These are phyloP conservation scores for Gambelia wislizenii DNA, from an alignment of 2,797 vertebrate species.

Conservation along the genomic window DNA sequence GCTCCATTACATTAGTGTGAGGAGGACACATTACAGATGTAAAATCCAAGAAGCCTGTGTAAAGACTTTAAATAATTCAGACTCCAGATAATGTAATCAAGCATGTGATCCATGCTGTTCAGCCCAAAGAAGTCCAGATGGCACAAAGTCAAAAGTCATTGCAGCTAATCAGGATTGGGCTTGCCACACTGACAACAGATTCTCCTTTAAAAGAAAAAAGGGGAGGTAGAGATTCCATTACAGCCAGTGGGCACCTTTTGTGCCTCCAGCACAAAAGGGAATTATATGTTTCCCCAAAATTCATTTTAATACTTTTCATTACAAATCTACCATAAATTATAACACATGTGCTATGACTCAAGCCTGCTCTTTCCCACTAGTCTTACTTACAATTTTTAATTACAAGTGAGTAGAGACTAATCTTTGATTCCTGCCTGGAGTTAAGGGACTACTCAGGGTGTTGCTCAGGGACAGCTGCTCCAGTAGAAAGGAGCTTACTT, in stretches of 20 bases:
- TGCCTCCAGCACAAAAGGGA: neutral
- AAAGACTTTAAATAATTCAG: constrained; percentile 61
- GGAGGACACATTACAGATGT: constrained; percentile 39
- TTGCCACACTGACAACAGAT: neutral
- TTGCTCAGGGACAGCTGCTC: too few species aligned
- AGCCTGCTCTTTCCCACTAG: neutral
- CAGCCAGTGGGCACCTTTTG: neutral
- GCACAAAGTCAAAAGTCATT: neutral
- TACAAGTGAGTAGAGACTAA: neutral
- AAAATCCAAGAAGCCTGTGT: constrained; percentile 34
- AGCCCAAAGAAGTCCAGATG: constrained; percentile 19
- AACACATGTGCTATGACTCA: neutral
- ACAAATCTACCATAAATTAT: constrained; percentile 7
- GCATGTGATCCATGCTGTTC: constrained; percentile 39
- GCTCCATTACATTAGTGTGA: neutral
- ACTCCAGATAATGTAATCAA: constrained; percentile 30
- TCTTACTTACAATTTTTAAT: neutral
- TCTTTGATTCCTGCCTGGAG: constrained; percentile 17
- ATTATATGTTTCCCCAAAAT: neutral
- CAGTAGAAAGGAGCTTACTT: too few species aligned
- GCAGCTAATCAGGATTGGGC: constrained; percentile 11
- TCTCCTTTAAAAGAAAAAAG: constrained; percentile 11
- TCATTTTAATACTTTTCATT: constrained; percentile 5
- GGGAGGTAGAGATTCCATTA: neutral
- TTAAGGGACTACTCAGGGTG: neutral